Conservation (phyloP, 2,113 vertebrate species). For the Austrofundulus limnaeus region DNA sequence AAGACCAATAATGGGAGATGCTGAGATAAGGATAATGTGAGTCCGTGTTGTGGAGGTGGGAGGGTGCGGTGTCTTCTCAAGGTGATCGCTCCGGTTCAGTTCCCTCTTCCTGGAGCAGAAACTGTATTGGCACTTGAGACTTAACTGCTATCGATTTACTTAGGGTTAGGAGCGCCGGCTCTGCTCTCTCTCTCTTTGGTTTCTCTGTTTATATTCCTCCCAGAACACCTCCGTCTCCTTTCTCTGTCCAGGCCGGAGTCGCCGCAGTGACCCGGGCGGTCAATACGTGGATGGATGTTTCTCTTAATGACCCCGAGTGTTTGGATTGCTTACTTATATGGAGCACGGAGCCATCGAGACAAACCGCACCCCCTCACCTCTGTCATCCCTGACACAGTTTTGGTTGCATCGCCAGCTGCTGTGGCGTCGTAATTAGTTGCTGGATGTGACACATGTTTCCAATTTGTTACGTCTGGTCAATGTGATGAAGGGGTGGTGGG, state of each 20-base stretch:
- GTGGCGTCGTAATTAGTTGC: conserved; percentile 69
- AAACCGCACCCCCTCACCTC: too few relatives aligned
- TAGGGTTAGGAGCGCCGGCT: conserved; percentile 62
- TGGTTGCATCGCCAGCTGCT: conserved; percentile 31
- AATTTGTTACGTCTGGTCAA: conserved; percentile 72
- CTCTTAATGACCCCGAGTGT: background rate
- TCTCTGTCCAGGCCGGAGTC: background rate
- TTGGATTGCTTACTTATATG: background rate
- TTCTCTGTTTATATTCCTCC: conserved; percentile 50
- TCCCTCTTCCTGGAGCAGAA: conserved; percentile 73
- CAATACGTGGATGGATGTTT: conserved; percentile 39
- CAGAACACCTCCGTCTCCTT: conserved; percentile 13
- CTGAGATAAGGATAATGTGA: conserved; percentile 68
- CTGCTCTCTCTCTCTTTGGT: conserved; percentile 29
- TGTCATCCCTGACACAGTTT: conserved; percentile 45
- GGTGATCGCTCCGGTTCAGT: conserved; percentile 75
- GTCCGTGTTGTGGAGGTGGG: conserved; percentile 12
- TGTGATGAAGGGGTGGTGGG: conserved; percentile 10
- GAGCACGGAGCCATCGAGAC: background rate
- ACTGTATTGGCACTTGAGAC: conserved; percentile 76
- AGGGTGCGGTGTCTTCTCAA: conserved; percentile 56
- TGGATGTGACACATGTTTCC: conserved; percentile 78
- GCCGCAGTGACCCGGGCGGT: conserved; percentile 29
- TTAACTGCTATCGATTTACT: conserved; percentile 78
- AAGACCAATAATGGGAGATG: conserved; percentile 66